A percentile compares a stretch with the other conserved stretches of the same genome.
phyloP scores from a whole-genome alignment of 2,888 invertebrate genomes.

The Nemapogon koenigi region DNA sequence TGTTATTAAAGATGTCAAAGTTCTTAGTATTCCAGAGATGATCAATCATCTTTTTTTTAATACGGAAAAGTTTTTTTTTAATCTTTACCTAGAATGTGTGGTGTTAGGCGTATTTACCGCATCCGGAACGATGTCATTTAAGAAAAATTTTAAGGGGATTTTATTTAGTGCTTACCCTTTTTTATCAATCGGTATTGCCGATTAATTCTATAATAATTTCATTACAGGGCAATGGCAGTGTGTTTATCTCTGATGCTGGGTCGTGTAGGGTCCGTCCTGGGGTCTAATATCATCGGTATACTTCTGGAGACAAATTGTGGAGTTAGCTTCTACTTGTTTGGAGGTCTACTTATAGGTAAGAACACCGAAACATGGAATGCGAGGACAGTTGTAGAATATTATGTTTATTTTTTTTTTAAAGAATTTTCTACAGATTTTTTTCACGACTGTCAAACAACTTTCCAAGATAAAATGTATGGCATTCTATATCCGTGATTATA shows the following conservation, averaged over 20 bases:
- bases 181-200: too few relatives aligned
- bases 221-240: conserved; percentile 66
- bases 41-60: too few relatives aligned
- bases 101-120: too few relatives aligned
- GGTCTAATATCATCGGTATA: conserved; percentile 69
- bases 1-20: too few relatives aligned
- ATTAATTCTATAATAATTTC: background rate
- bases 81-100: too few relatives aligned
- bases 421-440: background rate
- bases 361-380: conserved; percentile 8
- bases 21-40: too few relatives aligned
- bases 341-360: conserved; percentile 55
- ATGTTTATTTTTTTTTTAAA: background rate
- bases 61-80: too few relatives aligned
- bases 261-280: conserved; percentile 69
- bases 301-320: conserved; percentile 68
- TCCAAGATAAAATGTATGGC: background rate
- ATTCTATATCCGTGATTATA: too few relatives aligned
- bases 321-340: conserved; percentile 68
- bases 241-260: conserved; percentile 70
- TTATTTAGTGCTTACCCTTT: too few relatives aligned
- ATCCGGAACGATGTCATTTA: too few relatives aligned
- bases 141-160: too few relatives aligned
- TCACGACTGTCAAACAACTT: background rate
- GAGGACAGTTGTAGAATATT: background rate